These are phyloP conservation scores for Drosophila planitibia DNA, from an alignment of 2,888 invertebrate species.

Conservation along the genomic window DNA sequence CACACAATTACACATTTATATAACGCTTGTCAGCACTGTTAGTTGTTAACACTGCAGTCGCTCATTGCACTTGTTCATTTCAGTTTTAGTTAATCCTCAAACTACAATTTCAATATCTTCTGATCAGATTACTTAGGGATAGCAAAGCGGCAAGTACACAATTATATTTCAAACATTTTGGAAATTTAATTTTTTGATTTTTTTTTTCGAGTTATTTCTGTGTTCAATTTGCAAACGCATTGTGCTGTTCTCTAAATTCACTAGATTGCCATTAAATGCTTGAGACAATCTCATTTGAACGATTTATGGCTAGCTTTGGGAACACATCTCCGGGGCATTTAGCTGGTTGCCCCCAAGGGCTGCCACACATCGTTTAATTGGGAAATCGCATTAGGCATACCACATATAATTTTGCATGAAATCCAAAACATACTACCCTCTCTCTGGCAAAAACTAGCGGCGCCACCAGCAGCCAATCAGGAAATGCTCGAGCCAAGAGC, in stretches of 20 bases:
- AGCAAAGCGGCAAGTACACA: constrained; percentile 16
- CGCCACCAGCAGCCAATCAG: constrained; percentile 4
- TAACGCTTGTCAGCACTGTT: constrained; percentile 26
- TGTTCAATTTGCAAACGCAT: constrained; percentile 54
- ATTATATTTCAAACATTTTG: not conserved
- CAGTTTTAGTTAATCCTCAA: constrained; percentile 37
- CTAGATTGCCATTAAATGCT: constrained; percentile 75
- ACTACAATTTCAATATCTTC: constrained; percentile 67
- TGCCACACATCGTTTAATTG: constrained; percentile 40
- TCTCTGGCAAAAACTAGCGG: constrained; percentile 12
- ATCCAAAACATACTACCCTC: constrained; percentile 63
- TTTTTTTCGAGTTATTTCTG: constrained; percentile 4
- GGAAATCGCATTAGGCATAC: constrained; percentile 15
- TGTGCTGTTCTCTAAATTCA: constrained; percentile 59
- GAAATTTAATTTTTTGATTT: constrained; percentile 12
- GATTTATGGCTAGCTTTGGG: constrained; percentile 50
- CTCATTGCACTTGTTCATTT: constrained; percentile 34
- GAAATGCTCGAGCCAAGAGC: constrained; percentile 35
- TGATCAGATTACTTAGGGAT: constrained; percentile 28
- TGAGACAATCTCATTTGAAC: constrained; percentile 17
- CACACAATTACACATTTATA: not conserved
- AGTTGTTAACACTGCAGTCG: constrained; percentile 20
- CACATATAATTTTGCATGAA: constrained; percentile 27
- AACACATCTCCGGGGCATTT: constrained; percentile 47
- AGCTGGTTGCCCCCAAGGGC: constrained; percentile 23